phyloP scores from a whole-genome alignment of 1,140 invertebrate species.

The Zaprionus camerounensis region DNA sequence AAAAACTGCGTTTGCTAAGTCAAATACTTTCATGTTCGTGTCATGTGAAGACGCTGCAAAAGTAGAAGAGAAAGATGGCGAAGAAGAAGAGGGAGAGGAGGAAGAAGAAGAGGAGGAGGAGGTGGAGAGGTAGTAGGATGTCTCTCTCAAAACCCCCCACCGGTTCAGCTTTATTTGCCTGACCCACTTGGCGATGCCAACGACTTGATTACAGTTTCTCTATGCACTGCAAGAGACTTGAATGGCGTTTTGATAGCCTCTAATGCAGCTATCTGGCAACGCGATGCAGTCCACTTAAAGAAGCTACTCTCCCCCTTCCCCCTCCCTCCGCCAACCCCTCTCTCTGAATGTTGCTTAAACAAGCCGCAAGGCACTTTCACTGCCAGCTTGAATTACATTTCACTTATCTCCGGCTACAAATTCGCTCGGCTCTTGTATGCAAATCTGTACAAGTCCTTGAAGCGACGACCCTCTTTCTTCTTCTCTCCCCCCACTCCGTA shows the following conservation, averaged over 20 bases:
- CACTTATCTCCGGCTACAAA: conserved; percentile 53
- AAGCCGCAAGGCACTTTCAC: conserved; percentile 56
- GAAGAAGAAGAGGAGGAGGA: not conserved
- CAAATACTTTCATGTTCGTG: conserved; percentile 59
- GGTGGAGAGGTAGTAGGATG: not conserved
- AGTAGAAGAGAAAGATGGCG: not conserved
- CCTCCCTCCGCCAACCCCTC: not conserved
- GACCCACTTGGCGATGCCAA: conserved; percentile 61
- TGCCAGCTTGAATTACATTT: conserved; percentile 55
- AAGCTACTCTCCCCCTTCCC: conserved; percentile 12
- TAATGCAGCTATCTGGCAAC: conserved; percentile 76
- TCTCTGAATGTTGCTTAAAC: conserved; percentile 2
- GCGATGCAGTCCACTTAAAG: conserved; percentile 80
- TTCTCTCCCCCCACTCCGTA: not conserved
- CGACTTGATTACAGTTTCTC: conserved; percentile 75
- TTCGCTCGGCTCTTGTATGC: conserved; percentile 40
- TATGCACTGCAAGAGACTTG: conserved; percentile 47
- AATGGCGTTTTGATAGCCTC: conserved; percentile 77
- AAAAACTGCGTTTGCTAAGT: conserved; percentile 44
- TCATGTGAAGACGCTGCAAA: conserved; percentile 21
- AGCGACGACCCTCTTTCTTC: conserved; percentile 18
- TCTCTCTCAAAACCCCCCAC: not conserved
- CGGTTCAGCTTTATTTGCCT: conserved; percentile 56
- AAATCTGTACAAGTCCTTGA: conserved; percentile 71
- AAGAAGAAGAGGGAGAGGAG: not conserved